phyloP scores from a whole-genome alignment of 2,888 invertebrate genomes.

The Leptopilina syphax region DNA sequence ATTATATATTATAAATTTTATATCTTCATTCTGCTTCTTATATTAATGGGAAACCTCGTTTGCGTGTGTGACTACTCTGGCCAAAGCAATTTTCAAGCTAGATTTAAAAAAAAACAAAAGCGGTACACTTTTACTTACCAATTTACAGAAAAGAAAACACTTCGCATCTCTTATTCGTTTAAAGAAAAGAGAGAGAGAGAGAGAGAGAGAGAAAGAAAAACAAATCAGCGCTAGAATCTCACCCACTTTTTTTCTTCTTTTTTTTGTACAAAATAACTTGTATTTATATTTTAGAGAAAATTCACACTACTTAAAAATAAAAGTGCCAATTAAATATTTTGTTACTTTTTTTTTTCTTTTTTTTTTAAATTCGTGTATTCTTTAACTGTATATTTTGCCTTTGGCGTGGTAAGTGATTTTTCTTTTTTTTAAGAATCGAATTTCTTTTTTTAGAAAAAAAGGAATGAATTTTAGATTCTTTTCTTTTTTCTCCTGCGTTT shows the following conservation, averaged over 20 bases:
- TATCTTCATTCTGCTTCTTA: conserved; percentile 73
- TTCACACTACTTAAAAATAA: conserved; percentile 67
- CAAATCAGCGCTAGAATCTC: conserved; percentile 40
- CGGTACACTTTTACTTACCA: conserved; percentile 38
- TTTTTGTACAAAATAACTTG: conserved; percentile 53
- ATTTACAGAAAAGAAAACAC: conserved; percentile 14
- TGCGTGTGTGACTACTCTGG: conserved; percentile 52
- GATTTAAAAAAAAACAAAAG: neutral
- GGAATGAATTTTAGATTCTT: neutral
- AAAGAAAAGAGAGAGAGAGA: neutral
- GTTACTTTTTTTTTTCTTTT: conserved; percentile 42
- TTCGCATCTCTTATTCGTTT: conserved; percentile 12
- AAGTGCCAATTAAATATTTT: conserved; percentile 70
- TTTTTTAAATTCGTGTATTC: conserved; percentile 46
- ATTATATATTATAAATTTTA: conserved; percentile 74
- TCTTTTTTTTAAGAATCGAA: conserved; percentile 19
- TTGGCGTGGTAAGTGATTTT: conserved; percentile 31
- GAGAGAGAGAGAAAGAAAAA: neutral
- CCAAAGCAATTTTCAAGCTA: conserved; percentile 33
- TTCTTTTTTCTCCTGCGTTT: neutral
- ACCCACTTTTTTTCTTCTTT: conserved; percentile 52
- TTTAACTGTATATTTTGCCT: conserved; percentile 24
- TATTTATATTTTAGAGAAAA: conserved; percentile 54
- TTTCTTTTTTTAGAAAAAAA: conserved; percentile 1
- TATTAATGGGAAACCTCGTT: conserved; percentile 53